A percentile compares a stretch with the other conserved stretches of the same genome.
phyloP scores from a whole-genome alignment of 2,888 invertebrate species.

The Ochropleura plecta region DNA sequence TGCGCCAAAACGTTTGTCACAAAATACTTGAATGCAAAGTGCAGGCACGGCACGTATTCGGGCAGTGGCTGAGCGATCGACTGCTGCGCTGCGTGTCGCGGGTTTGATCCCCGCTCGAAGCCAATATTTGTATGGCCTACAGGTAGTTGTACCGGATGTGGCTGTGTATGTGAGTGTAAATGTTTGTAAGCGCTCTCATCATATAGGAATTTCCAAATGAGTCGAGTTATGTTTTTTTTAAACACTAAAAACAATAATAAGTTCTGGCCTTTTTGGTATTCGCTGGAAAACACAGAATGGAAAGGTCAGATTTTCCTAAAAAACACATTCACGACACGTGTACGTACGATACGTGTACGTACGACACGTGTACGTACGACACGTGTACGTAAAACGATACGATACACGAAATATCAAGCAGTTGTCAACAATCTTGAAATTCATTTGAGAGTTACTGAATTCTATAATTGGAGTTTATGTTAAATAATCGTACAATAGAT shows the following conservation, averaged over 20 bases:
- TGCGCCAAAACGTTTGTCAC: conserved; percentile 49
- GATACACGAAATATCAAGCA: neutral
- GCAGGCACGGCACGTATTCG: neutral
- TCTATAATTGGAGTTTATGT: neutral
- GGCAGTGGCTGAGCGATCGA: too few relatives aligned
- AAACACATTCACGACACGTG: too few relatives aligned
- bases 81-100: too few relatives aligned
- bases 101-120: too few relatives aligned
- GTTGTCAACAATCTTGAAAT: neutral
- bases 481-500: conserved; percentile 44
- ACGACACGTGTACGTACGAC: neutral
- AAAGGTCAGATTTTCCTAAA: neutral
- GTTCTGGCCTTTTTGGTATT: conserved; percentile 13
- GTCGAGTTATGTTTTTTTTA: too few relatives aligned
- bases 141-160: too few relatives aligned
- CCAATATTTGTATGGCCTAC: too few relatives aligned
- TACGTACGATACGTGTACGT: too few relatives aligned
- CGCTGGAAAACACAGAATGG: neutral
- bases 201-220: too few relatives aligned
- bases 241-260: too few relatives aligned
- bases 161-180: too few relatives aligned
- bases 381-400: neutral
- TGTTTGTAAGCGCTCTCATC: too few relatives aligned
- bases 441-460: neutral
- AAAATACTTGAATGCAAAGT: conserved; percentile 46